phyloP scores from a whole-genome alignment of 2,888 invertebrate genomes.

The Tetheella fluctuosa region DNA sequence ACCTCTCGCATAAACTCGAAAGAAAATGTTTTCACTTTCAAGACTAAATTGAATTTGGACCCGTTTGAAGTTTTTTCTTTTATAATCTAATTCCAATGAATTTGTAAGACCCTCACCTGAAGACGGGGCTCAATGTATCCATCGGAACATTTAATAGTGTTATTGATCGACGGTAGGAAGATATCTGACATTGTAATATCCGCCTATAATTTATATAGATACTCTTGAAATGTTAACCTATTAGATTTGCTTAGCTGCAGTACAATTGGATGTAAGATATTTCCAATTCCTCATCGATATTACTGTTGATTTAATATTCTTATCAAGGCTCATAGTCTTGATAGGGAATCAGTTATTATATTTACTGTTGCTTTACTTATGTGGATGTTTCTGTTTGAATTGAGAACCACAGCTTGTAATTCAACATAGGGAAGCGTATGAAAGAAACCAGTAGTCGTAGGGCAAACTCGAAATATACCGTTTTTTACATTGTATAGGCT shows the following conservation, averaged over 20 bases:
- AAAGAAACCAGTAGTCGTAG: too few species aligned
- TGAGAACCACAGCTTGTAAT: too few species aligned
- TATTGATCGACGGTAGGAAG: background rate
- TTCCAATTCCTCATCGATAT: background rate
- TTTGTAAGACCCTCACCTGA: conserved; percentile 23
- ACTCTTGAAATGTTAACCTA: background rate
- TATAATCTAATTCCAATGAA: conserved; percentile 15
- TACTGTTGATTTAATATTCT: too few species aligned
- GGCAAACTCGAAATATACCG: too few species aligned
- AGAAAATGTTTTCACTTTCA: conserved; percentile 22
- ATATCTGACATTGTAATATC: conserved; percentile 1
- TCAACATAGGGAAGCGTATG: too few species aligned
- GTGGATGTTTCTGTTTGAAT: too few species aligned
- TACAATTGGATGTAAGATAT: background rate
- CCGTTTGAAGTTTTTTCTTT: conserved; percentile 27
- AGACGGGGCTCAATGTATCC: conserved; percentile 14
- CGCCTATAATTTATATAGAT: background rate
- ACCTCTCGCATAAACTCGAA: conserved; percentile 2
- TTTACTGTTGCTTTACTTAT: too few species aligned
- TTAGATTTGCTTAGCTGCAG: background rate
- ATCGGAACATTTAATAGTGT: background rate
- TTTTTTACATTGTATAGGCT: too few species aligned
- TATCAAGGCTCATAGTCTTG: too few species aligned
- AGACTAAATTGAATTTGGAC: conserved; percentile 32
- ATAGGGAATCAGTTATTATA: too few species aligned